Conservation (phyloP, 2,113 vertebrate genomes). For the Dendropsophus ebraccatus region DNA sequence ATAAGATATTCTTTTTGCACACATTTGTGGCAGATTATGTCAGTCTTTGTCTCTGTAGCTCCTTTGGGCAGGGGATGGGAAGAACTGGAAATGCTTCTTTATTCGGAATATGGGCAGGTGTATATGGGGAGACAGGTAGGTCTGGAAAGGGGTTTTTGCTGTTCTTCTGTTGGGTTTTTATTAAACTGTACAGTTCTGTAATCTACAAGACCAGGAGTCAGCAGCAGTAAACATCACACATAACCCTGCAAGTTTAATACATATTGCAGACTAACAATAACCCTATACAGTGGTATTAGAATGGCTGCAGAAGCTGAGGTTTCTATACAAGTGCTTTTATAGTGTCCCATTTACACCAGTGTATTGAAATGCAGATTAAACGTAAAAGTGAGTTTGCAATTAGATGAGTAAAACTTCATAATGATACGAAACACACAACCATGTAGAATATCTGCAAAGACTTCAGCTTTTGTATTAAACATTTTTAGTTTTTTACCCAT, state of each 20-base stretch:
- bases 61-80: slow-evolving; percentile 64
- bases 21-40: slow-evolving; percentile 82
- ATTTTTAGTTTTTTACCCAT: too few species aligned
- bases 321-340: neutral
- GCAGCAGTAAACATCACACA: neutral
- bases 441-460: too few species aligned
- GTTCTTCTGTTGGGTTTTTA: neutral
- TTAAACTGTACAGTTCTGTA: neutral
- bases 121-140: slow-evolving; percentile 60
- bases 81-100: slow-evolving; percentile 59
- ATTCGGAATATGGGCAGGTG: neutral
- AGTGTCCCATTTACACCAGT: neutral
- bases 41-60: slow-evolving; percentile 78
- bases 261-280: neutral
- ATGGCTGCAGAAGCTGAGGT: neutral
- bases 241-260: neutral
- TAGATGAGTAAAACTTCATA: too few species aligned
- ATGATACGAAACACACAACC: too few species aligned
- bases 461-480: too few species aligned
- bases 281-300: neutral
- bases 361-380: neutral
- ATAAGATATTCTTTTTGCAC: slow-evolving; percentile 84
- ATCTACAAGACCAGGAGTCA: neutral
- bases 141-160: neutral
- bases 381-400: too few species aligned